Evolutionary conservation across 1,140 invertebrate genomes (phyloP).

Genomic region (Artemia franciscana): DNA sequence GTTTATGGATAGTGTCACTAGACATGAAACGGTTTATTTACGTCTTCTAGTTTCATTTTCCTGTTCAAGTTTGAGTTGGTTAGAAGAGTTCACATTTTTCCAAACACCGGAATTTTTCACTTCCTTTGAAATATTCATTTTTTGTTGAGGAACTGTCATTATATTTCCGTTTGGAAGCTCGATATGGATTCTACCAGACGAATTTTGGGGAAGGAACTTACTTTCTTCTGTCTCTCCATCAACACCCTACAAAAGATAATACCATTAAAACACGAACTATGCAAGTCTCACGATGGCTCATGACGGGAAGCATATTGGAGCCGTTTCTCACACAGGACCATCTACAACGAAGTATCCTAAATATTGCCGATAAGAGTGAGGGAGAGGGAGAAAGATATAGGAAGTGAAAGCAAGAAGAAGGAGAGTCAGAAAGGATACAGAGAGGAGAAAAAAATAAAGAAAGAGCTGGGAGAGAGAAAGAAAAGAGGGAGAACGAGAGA

Average conservation of each 20-base stretch:
- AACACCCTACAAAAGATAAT: not conserved
- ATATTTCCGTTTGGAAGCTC: constrained; percentile 71
- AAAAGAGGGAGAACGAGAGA: not conserved
- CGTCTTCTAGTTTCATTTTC: not conserved
- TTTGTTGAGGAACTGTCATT: constrained; percentile 37
- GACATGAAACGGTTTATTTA: no score
- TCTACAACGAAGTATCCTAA: not conserved
- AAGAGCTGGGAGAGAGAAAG: not conserved
- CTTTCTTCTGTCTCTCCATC: not conserved
- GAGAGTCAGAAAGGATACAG: not conserved
- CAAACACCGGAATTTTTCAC: constrained; percentile 79
- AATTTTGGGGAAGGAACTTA: not conserved
- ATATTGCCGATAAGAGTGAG: not conserved
- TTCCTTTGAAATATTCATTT: constrained; percentile 80
- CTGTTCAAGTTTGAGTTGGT: constrained; percentile 12
- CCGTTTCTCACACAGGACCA: not conserved
- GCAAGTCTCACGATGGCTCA: no score
- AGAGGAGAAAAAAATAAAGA: not conserved
- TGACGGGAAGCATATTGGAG: no score
- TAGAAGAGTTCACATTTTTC: constrained; percentile 61
- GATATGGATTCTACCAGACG: constrained; percentile 42
- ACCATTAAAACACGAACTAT: not conserved
- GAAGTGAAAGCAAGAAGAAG: not conserved
- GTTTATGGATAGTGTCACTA: no score
- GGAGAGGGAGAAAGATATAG: not conserved